Conservation (phyloP, 1,140 invertebrate species). For the Diorhabda carinulata region DNA sequence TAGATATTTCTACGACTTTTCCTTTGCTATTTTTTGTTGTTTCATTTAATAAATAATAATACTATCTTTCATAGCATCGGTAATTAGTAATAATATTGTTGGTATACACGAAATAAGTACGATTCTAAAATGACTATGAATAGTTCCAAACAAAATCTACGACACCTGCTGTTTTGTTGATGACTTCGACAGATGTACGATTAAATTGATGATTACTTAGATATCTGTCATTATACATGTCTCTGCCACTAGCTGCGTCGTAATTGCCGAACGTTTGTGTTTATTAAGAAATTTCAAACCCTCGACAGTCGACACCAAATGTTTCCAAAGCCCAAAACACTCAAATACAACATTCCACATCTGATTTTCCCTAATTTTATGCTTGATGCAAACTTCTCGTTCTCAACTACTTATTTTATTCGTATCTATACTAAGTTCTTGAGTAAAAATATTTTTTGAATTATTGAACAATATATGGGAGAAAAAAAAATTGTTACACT, state of each 20-base stretch:
- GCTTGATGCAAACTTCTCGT: not conserved
- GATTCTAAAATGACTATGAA: not conserved
- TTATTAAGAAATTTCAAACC: conserved; percentile 21
- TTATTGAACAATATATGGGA: no score
- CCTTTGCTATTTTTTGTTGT: no score
- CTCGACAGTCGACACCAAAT: conserved; percentile 5
- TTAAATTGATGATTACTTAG: conserved; percentile 22
- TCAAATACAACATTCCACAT: not conserved
- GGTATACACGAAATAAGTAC: no score
- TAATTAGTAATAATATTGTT: no score
- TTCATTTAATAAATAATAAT: no score
- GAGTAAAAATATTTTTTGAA: no score
- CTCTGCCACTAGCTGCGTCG: conserved; percentile 1
- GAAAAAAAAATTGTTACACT: no score
- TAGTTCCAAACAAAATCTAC: not conserved
- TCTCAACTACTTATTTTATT: conserved; percentile 2
- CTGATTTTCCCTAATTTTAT: not conserved
- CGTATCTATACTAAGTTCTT: not conserved
- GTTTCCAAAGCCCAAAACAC: not conserved
- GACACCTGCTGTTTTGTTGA: conserved; percentile 18
- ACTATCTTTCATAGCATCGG: no score
- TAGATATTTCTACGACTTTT: no score
- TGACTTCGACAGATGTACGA: conserved; percentile 16
- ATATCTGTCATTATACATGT: conserved; percentile 23
- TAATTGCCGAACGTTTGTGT: conserved; percentile 21